These are phyloP conservation scores for Seriola dumerili DNA, from an alignment of 2,113 vertebrate genomes.

Conservation along the genomic window DNA sequence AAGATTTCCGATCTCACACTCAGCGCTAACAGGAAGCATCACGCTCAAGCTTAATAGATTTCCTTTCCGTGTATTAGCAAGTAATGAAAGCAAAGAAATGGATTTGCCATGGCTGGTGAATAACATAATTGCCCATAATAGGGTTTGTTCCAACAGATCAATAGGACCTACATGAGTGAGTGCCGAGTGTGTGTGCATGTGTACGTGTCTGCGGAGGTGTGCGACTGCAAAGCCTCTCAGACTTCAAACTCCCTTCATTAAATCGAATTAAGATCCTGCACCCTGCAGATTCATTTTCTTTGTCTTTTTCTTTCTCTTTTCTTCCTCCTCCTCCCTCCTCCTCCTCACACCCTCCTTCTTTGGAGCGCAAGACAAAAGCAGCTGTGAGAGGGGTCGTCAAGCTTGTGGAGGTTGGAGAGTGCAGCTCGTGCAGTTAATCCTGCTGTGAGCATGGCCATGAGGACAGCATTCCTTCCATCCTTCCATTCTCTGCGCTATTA, in stretches of 20 bases:
- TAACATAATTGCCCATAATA: constrained; percentile 81
- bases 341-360: constrained; percentile 63
- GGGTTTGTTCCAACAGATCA: constrained; percentile 82
- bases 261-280: constrained; percentile 84
- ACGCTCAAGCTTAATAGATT: constrained; percentile 76
- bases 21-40: constrained; percentile 76
- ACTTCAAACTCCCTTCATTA: constrained; percentile 80
- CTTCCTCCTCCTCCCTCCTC: constrained; percentile 45
- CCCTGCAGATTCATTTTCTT: constrained; percentile 83
- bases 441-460: constrained; percentile 79
- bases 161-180: constrained; percentile 74
- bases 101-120: constrained; percentile 78
- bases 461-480: constrained; percentile 84
- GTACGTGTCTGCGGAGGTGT: constrained; percentile 68
- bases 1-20: constrained; percentile 75
- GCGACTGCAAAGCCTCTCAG: constrained; percentile 72
- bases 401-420: constrained; percentile 75
- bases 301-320: constrained; percentile 70
- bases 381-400: constrained; percentile 72
- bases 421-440: constrained; percentile 84
- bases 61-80: constrained; percentile 73
- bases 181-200: constrained; percentile 60
- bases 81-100: constrained; percentile 77
- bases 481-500: constrained; percentile 82
- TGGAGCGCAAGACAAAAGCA: constrained; percentile 74